Conservation (phyloP, 2,113 vertebrate species). For the Tauraco erythrolophus region DNA sequence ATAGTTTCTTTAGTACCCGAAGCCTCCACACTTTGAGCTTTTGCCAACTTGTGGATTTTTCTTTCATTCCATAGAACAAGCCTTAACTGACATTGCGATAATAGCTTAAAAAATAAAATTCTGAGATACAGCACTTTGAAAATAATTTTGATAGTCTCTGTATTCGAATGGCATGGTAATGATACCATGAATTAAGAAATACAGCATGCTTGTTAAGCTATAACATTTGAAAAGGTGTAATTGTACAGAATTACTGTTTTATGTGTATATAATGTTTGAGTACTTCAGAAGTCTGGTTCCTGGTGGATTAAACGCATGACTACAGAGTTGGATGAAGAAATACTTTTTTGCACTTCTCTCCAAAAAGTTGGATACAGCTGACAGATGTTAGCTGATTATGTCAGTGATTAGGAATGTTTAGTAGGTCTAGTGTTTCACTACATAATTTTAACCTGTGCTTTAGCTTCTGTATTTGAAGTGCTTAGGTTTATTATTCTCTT, state of each 20-base stretch:
- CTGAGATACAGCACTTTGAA: constrained; percentile 67
- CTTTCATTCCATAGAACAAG: constrained; percentile 52
- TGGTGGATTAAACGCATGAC: constrained; percentile 44
- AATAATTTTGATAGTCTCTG: constrained; percentile 68
- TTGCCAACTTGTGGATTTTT: constrained; percentile 44
- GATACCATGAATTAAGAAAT: constrained; percentile 70
- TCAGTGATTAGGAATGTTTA: constrained; percentile 31
- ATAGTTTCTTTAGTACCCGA: constrained; percentile 31
- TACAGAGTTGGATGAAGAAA: constrained; percentile 43
- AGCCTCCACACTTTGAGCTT: background rate
- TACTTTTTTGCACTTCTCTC: constrained; percentile 69
- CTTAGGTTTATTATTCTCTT: background rate
- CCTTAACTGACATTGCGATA: constrained; percentile 63
- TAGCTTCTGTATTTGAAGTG: constrained; percentile 21
- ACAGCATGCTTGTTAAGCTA: constrained; percentile 73
- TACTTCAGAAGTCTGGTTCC: constrained; percentile 55
- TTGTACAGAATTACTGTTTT: constrained; percentile 63
- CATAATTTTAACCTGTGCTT: constrained; percentile 15
- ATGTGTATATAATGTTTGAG: constrained; percentile 51
- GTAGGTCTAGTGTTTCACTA: constrained; percentile 12
- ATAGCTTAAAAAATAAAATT: constrained; percentile 46
- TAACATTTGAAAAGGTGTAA: constrained; percentile 64
- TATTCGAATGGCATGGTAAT: constrained; percentile 65
- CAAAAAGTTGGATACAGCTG: constrained; percentile 43
- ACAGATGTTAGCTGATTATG: constrained; percentile 21